These are phyloP conservation scores for Dasyurus viverrinus DNA, from an alignment of 2,113 vertebrate species.

Conservation along the genomic window DNA sequence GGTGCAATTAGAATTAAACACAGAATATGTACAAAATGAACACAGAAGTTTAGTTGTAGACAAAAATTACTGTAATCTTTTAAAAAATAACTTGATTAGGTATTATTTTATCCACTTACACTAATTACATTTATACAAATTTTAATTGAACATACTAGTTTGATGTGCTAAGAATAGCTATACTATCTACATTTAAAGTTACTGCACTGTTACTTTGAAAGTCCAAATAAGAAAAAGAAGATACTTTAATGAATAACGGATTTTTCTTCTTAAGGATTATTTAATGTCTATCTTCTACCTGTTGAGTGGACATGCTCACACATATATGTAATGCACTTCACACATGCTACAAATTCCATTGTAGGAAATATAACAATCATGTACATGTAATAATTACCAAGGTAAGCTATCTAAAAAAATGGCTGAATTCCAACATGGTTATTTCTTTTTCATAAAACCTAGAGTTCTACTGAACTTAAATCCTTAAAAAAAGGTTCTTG, in stretches of 20 bases:
- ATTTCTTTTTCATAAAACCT: constrained; percentile 61
- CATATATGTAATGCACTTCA: constrained; percentile 71
- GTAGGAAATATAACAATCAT: constrained; percentile 68
- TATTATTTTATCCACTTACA: constrained; percentile 87
- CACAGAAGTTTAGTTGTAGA: constrained; percentile 81
- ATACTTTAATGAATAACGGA: constrained; percentile 71
- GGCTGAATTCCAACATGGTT: constrained; percentile 76
- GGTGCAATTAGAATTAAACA: constrained; percentile 86
- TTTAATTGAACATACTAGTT: constrained; percentile 78
- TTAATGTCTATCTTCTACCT: constrained; percentile 66
- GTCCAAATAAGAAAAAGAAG: constrained; percentile 78
- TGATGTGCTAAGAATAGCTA: constrained; percentile 77
- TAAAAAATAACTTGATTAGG: constrained; percentile 88
- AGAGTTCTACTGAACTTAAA: constrained; percentile 56
- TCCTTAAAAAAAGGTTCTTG: constrained; percentile 68
- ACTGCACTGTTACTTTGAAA: constrained; percentile 81
- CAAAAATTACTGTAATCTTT: constrained; percentile 85
- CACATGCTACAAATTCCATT: constrained; percentile 77
- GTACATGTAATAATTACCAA: constrained; percentile 68
- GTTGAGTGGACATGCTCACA: constrained; percentile 68
- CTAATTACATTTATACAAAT: constrained; percentile 92
- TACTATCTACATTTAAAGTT: constrained; percentile 84
- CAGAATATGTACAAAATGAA: constrained; percentile 89
- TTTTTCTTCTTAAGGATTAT: constrained; percentile 76
- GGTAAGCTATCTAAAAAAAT: constrained; percentile 72